A percentile compares a stretch with the other conserved stretches of the same genome.
phyloP scores from a whole-genome alignment of 92 coral and sea anemone species.

The Zoanthus sociatus region DNA sequence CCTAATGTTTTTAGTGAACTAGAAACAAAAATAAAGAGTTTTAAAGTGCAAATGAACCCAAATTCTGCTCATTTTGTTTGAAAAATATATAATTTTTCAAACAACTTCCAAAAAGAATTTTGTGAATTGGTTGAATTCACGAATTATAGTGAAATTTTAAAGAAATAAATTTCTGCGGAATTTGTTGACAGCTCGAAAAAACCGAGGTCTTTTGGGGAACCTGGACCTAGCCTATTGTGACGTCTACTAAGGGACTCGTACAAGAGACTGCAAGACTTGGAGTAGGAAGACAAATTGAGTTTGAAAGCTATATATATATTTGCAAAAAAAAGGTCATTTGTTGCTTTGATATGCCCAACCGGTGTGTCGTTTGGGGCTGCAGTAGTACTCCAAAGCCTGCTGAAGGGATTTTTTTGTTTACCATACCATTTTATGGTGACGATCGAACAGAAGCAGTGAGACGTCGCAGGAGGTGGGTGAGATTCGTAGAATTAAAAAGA shows the following conservation, averaged over 20 bases:
- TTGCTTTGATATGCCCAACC: not conserved
- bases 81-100: not conserved
- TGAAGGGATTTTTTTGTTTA: not conserved
- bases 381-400: not conserved
- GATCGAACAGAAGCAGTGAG: not conserved
- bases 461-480: constrained; percentile 2
- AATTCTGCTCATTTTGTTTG: not conserved
- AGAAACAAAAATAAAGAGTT: no score
- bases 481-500: not conserved
- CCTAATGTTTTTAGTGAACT: no score
- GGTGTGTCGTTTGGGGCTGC: not conserved
- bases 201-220: not conserved
- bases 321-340: not conserved
- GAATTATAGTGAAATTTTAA: constrained; percentile 5
- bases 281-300: not conserved
- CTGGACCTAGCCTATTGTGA: constrained; percentile 11
- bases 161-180: not conserved
- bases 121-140: not conserved
- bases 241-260: not conserved
- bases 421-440: not conserved
- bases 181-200: constrained; percentile 1
- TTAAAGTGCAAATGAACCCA: constrained; percentile 15
- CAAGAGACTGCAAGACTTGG: not conserved
- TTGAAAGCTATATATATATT: not conserved
- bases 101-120: not conserved